Conservation (phyloP, 1,140 invertebrate species). For the Agrypnia vestita region DNA sequence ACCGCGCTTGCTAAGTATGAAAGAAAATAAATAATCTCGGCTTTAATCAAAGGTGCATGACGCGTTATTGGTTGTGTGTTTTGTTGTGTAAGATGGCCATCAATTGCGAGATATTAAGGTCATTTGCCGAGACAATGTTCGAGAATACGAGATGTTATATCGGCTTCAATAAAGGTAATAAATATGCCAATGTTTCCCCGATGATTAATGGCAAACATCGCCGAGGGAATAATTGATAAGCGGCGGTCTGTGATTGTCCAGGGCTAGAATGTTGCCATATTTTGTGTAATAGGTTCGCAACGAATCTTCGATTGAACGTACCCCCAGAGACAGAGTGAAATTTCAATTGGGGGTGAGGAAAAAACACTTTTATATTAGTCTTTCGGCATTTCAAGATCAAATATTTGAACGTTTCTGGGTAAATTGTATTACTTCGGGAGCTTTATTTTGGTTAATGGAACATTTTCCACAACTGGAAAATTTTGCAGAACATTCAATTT, state of each 20-base stretch:
- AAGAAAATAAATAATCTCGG: not conserved
- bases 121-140: slow-evolving; percentile 39
- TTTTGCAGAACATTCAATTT: not conserved
- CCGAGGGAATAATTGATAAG: slow-evolving; percentile 56
- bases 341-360: not conserved
- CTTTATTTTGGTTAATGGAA: slow-evolving; percentile 2
- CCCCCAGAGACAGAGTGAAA: not conserved
- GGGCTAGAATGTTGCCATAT: not conserved
- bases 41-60: not conserved
- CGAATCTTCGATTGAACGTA: not conserved
- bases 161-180: slow-evolving; percentile 53
- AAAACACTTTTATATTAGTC: slow-evolving; percentile 7
- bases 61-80: not conserved
- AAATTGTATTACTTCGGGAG: slow-evolving; percentile 6
- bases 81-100: slow-evolving; percentile 2
- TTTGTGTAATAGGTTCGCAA: not conserved
- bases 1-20: not conserved
- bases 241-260: not conserved
- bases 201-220: slow-evolving; percentile 54
- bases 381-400: slow-evolving; percentile 6
- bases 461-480: not conserved
- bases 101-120: not conserved
- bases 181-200: slow-evolving; percentile 55
- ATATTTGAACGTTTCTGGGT: slow-evolving; percentile 7
- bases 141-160: slow-evolving; percentile 57